Evolutionary conservation across 2,888 invertebrate genomes (phyloP).

Genomic region (Podotricha telesiphe): DNA sequence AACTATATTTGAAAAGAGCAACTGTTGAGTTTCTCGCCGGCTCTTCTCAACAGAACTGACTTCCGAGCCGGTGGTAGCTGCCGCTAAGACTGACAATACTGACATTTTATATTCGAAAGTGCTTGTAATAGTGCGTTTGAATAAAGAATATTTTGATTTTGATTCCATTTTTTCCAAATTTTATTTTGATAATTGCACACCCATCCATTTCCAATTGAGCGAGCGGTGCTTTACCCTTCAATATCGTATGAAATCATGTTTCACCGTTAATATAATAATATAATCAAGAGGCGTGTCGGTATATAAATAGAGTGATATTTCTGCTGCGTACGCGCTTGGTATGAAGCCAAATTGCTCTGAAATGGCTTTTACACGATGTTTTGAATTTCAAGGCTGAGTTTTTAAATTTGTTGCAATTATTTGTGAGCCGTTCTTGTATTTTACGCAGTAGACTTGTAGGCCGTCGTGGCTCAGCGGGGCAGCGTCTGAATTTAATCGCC

Average conservation of each 20-base stretch:
- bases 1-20: too few relatives aligned
- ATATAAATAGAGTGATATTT: conserved; percentile 39
- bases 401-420: conserved; percentile 15
- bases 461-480: too few relatives aligned
- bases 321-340: conserved; percentile 39
- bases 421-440: background rate
- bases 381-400: conserved; percentile 30
- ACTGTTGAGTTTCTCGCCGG: too few relatives aligned
- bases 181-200: background rate
- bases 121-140: too few relatives aligned
- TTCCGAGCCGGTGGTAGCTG: too few relatives aligned
- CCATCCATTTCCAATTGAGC: background rate
- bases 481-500: too few relatives aligned
- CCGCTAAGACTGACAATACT: too few relatives aligned
- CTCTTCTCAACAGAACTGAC: too few relatives aligned
- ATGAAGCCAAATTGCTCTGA: conserved; percentile 39
- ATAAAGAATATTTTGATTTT: too few relatives aligned
- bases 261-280: conserved; percentile 29
- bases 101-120: too few relatives aligned
- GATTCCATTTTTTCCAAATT: too few relatives aligned
- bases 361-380: conserved; percentile 32
- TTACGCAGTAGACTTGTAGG: background rate
- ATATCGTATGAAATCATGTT: background rate
- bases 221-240: background rate
- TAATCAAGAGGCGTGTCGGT: conserved; percentile 36